A percentile compares a stretch with the other conserved stretches of the same genome.
These are phyloP conservation scores for Orgyia antiqua DNA, from an alignment of 2,888 invertebrate genomes.

Conservation along the genomic window DNA sequence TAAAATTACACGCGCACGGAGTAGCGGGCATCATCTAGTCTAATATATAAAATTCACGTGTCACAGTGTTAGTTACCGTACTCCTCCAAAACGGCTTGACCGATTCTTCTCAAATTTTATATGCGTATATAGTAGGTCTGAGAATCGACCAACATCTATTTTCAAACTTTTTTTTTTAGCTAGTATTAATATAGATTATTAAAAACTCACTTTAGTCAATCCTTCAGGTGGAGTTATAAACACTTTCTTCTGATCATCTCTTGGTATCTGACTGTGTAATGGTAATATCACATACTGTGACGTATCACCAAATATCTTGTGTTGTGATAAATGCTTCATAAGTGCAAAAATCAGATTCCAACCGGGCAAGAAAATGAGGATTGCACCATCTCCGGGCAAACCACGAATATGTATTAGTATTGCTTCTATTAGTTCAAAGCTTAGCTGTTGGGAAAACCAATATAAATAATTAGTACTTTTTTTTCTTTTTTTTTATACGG, in stretches of 20 bases:
- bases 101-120: too few species aligned
- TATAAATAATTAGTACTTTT: too few species aligned
- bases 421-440: slow-evolving; percentile 94
- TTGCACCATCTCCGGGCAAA: slow-evolving; percentile 86
- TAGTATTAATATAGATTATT: too few species aligned
- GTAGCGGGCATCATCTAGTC: too few species aligned
- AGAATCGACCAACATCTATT: too few species aligned
- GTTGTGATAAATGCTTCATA: slow-evolving; percentile 87
- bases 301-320: slow-evolving; percentile 81
- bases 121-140: too few species aligned
- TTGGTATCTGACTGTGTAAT: slow-evolving; percentile 97
- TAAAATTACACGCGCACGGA: too few species aligned
- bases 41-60: too few species aligned
- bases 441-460: slow-evolving; percentile 78
- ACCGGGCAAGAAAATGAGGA: slow-evolving; percentile 95
- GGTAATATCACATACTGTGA: slow-evolving; percentile 88
- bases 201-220: slow-evolving; percentile 90
- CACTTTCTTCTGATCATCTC: slow-evolving; percentile 95
- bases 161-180: too few species aligned
- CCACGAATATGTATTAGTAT: slow-evolving; percentile 81
- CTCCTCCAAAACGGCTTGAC: too few species aligned
- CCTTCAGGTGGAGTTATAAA: slow-evolving; percentile 91
- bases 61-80: too few species aligned
- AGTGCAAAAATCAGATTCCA: slow-evolving; percentile 98
- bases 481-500: too few species aligned